These are phyloP conservation scores for Ochropleura plecta DNA, from an alignment of 2,888 invertebrate species.

Conservation along the genomic window DNA sequence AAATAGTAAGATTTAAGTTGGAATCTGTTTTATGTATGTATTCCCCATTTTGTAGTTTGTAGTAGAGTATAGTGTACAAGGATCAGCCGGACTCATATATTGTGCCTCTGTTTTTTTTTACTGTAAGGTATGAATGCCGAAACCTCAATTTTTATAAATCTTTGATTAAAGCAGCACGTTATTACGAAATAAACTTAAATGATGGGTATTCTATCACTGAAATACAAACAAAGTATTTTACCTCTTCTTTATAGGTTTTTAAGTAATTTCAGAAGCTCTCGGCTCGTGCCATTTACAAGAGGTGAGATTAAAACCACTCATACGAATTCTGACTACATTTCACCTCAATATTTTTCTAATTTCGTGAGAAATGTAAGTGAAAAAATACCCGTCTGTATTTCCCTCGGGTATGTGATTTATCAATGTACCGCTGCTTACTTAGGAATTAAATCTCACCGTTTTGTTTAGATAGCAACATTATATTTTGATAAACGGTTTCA, in stretches of 20 bases:
- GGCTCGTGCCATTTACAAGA: not conserved
- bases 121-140: not conserved
- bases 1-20: too few relatives aligned
- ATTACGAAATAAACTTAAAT: constrained; percentile 2
- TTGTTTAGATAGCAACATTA: constrained; percentile 26
- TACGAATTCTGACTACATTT: constrained; percentile 35
- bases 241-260: constrained; percentile 3
- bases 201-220: constrained; percentile 7
- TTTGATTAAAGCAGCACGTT: not conserved
- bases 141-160: not conserved
- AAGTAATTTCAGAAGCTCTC: constrained; percentile 18
- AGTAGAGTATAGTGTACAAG: too few relatives aligned
- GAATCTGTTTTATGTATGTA: too few relatives aligned
- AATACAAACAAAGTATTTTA: constrained; percentile 17
- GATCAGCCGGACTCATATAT: too few relatives aligned
- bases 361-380: constrained; percentile 20
- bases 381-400: constrained; percentile 34
- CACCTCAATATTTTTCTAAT: constrained; percentile 32
- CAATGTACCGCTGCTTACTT: constrained; percentile 28
- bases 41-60: too few relatives aligned
- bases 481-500: constrained; percentile 26
- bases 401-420: constrained; percentile 28
- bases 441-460: constrained; percentile 37
- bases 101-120: not conserved
- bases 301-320: constrained; percentile 15